Evolutionary conservation across 2,888 invertebrate species (phyloP), one percentile per base, ranked within the genome.

Genomic region (Noctua fimbriata): DNA sequence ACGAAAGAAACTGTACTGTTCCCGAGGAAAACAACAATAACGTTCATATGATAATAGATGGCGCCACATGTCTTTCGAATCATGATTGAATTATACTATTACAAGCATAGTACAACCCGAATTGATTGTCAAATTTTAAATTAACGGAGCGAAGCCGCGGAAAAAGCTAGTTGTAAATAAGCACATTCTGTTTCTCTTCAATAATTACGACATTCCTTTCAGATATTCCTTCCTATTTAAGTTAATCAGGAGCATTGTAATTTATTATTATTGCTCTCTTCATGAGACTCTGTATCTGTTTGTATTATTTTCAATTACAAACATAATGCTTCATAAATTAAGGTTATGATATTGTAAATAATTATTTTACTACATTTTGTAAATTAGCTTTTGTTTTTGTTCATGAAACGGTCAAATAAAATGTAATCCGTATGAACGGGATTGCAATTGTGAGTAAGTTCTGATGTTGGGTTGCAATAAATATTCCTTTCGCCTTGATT

Each of bases 141-240:
- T 36, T 3, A 36, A 36, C 32, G 32, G 32, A 36, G 32, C 32
- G 3, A 36, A 36, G 32, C 32, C 32, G 32, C 32, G 32, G 32
- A 3, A 36, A 36, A 36, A 36, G 32, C 32, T 36, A 36, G 32
- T 36, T 44, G 28, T 52, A 52, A 52, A 9, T 6, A 41, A 44
- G 41, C 28, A 72, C 28, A 63, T 21, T 32, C 18, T 47, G 24
- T 73, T 69, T 67, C 44, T 18, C 6, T 18, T 32, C 69, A 24
- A 24, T 67, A 47, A 73, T n/a, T 24, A 36, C 7, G 2, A 49
- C 44, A 73, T 71, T 60, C 12, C 7, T 18, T 1, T 52, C 9
- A 21, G 21, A 36, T 52, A n/a, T 80, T 79, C 28, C 49, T 67
- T 72, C 24, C 36, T 55, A n/a, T 52, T 70, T 21, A 21, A 67